Conservation (phyloP, 2,113 vertebrate genomes). For the Mormyrus iriodes region DNA sequence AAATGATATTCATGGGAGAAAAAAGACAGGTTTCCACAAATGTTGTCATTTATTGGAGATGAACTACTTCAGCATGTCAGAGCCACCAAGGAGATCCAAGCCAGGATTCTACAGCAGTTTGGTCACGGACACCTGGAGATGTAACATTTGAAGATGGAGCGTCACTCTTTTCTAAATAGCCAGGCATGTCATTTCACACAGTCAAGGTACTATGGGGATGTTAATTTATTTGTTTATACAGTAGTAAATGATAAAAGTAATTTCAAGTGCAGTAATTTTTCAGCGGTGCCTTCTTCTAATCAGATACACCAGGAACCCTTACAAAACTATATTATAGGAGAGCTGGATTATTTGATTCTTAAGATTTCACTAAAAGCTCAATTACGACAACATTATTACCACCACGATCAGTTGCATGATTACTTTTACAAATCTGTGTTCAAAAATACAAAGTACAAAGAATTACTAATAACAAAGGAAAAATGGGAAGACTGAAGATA, state of each 20-base stretch:
- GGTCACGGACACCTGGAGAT: conserved; percentile 10
- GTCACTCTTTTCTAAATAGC: not conserved
- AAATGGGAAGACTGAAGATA: not conserved
- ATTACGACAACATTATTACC: not conserved
- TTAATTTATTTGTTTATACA: not conserved
- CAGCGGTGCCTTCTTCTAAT: not conserved
- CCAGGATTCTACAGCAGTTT: not conserved
- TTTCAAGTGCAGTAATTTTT: not conserved
- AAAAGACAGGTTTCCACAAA: not conserved
- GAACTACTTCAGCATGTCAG: not conserved
- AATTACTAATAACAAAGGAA: not conserved
- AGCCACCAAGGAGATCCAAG: not conserved
- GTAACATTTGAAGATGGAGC: not conserved
- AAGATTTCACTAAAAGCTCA: not conserved
- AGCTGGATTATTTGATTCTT: not conserved
- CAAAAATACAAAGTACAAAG: not conserved
- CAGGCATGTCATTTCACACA: not conserved
- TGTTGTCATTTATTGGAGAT: conserved; percentile 1
- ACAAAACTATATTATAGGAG: not conserved
- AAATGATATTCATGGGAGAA: not conserved
- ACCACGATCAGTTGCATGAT: not conserved
- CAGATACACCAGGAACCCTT: not conserved
- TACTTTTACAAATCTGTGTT: not conserved
- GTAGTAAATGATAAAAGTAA: not conserved
- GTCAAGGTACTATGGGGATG: not conserved